Percentiles rank a stretch among this genome's conserved stretches.
Evolutionary conservation across 1,140 invertebrate species (phyloP).

Genomic region (Metopolophium dirhodum): DNA sequence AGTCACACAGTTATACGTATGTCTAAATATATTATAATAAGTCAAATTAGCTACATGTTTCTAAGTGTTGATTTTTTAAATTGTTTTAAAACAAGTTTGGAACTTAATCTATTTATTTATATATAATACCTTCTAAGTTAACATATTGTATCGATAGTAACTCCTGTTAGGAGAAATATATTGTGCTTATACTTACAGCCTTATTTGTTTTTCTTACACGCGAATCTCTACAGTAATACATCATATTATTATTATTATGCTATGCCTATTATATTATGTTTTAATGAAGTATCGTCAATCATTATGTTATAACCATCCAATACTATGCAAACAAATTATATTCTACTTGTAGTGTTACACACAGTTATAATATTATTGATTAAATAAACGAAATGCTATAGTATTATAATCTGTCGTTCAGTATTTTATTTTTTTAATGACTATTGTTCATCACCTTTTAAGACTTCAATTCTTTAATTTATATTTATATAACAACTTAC

Average conservation of each 20-base stretch:
- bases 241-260: not conserved
- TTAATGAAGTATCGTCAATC: not conserved
- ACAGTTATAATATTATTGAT: not conserved
- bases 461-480: not conserved
- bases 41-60: not conserved
- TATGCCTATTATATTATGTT: not conserved
- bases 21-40: not conserved
- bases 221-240: not conserved
- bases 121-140: not conserved
- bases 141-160: not conserved
- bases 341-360: not conserved
- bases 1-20: not conserved
- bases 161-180: not conserved
- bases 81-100: not conserved
- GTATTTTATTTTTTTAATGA: not conserved
- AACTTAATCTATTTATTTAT: not conserved
- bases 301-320: not conserved
- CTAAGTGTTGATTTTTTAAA: not conserved
- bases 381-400: not conserved
- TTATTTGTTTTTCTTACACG: not conserved
- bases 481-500: not conserved
- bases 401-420: not conserved
- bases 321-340: not conserved
- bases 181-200: not conserved
- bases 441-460: not conserved